Evolutionary conservation across 1,140 invertebrate genomes (phyloP).

Genomic region (Pomacea maculata): DNA sequence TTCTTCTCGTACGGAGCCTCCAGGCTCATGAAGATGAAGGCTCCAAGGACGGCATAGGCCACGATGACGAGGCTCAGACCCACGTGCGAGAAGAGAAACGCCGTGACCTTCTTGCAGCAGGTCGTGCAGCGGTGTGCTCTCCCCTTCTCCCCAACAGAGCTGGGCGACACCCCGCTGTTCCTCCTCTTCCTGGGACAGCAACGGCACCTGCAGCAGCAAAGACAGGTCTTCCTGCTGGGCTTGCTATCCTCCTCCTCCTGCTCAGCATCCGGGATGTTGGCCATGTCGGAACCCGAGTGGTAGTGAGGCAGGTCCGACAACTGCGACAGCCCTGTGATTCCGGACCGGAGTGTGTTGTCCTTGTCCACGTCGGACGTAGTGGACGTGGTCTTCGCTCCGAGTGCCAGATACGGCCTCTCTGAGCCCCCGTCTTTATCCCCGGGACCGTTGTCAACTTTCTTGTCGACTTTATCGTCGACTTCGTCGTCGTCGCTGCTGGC

Average conservation of each 20-base stretch:
- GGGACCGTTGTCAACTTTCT: neutral
- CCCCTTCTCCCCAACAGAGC: neutral
- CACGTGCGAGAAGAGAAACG: constrained; percentile 75
- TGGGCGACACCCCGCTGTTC: neutral
- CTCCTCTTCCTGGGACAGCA: neutral
- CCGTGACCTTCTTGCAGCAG: constrained; percentile 60
- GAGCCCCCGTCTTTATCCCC: neutral
- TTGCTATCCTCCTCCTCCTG: neutral
- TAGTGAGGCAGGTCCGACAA: constrained; percentile 4
- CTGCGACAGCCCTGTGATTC: constrained; percentile 9
- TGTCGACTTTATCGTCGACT: neutral
- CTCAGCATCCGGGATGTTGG: neutral
- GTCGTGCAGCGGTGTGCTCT: neutral
- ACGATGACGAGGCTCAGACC: constrained; percentile 95
- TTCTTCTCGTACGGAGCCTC: constrained; percentile 68
- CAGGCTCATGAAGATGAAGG: constrained; percentile 87
- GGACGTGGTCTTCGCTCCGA: neutral
- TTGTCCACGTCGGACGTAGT: neutral
- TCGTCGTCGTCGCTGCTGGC: neutral
- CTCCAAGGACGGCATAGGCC: constrained; percentile 92
- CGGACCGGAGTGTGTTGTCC: constrained; percentile 6
- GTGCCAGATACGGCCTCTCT: too few species aligned
- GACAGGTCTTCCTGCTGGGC: neutral
- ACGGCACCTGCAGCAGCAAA: neutral
- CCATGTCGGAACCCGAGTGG: neutral